phyloP scores from a whole-genome alignment of 2,113 vertebrate species.

The Tragelaphus buxtoni region DNA sequence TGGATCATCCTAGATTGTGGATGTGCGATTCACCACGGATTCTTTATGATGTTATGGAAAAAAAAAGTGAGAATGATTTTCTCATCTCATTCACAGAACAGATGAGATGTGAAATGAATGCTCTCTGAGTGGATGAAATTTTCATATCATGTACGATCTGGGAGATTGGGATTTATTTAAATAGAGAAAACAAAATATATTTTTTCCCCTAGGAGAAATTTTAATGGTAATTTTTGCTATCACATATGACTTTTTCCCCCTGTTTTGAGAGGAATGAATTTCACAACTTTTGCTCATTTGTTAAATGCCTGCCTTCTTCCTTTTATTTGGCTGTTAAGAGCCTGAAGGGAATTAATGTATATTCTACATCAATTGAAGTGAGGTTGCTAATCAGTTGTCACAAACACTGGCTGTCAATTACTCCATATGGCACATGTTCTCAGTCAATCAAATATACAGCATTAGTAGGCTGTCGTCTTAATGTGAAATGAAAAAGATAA shows the following conservation, averaged over 20 bases:
- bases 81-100: constrained; percentile 35
- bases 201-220: background rate
- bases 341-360: constrained; percentile 9
- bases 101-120: constrained; percentile 53
- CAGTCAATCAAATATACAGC: background rate
- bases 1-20: background rate
- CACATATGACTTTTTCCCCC: background rate
- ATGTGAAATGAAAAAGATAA: background rate
- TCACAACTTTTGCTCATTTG: background rate
- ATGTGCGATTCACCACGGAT: background rate
- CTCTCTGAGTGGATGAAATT: constrained; percentile 33
- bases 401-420: constrained; percentile 19
- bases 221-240: background rate
- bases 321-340: background rate
- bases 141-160: background rate
- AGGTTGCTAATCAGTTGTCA: constrained; percentile 25
- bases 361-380: background rate
- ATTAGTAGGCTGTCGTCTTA: background rate
- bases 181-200: background rate
- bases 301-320: background rate
- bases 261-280: background rate
- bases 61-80: background rate
- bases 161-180: constrained; percentile 29
- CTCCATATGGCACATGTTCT: constrained; percentile 39
- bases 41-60: background rate